phyloP scores from a whole-genome alignment of 2,888 invertebrate genomes.

The Lasioglossum pauxillum region DNA sequence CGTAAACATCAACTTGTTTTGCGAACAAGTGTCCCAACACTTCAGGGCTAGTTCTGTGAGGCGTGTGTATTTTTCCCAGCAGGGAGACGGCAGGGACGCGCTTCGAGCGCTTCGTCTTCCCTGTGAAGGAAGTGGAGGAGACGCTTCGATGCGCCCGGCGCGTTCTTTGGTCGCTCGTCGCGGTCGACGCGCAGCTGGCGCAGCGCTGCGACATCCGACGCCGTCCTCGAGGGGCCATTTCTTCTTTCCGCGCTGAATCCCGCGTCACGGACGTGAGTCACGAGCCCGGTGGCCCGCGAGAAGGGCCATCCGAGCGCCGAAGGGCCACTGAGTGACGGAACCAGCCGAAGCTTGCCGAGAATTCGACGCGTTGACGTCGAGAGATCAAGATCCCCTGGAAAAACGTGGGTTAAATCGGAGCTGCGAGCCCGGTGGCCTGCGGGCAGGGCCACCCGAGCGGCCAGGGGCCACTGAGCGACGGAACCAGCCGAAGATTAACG shows the following conservation, averaged over 20 bases:
- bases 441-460: background rate
- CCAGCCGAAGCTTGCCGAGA: background rate
- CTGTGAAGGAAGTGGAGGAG: conserved; percentile 50
- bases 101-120: conserved; percentile 36
- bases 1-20: background rate
- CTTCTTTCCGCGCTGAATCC: conserved; percentile 46
- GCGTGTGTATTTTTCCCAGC: background rate
- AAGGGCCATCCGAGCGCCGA: background rate
- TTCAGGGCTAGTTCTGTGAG: background rate
- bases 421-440: background rate
- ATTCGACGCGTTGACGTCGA: background rate
- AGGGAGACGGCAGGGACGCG: background rate
- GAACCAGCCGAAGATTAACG: background rate
- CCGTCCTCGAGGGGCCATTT: conserved; percentile 28
- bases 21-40: background rate
- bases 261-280: background rate
- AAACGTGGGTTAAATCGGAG: background rate
- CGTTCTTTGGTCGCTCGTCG: conserved; percentile 23
- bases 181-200: conserved; percentile 25
- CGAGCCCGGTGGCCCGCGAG: background rate
- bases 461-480: background rate
- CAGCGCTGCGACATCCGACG: conserved; percentile 37
- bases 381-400: background rate
- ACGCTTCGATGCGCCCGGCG: conserved; percentile 52
- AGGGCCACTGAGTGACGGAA: background rate